phyloP scores from a whole-genome alignment of 2,888 invertebrate species.

The Acleris sparsana region DNA sequence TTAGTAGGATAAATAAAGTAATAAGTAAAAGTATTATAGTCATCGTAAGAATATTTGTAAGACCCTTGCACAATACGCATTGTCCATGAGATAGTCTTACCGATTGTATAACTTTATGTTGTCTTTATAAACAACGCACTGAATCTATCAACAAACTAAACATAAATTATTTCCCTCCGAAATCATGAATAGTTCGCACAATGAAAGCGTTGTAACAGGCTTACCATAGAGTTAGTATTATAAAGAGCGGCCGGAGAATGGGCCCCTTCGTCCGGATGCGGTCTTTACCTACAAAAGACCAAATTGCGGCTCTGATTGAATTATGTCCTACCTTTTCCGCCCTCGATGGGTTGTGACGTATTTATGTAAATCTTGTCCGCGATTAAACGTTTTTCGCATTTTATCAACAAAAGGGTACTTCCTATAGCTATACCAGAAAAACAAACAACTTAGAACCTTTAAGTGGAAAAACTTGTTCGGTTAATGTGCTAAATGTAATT shows the following conservation, averaged over 20 bases:
- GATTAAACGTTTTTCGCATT: conserved; percentile 33
- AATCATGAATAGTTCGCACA: conserved; percentile 7
- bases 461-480: background rate
- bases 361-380: conserved; percentile 53
- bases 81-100: too few species aligned
- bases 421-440: background rate
- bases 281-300: conserved; percentile 78
- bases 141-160: too few species aligned
- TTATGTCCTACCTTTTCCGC: conserved; percentile 67
- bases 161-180: too few species aligned
- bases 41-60: too few species aligned
- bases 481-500: too few species aligned
- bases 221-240: conserved; percentile 39
- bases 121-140: too few species aligned
- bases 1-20: too few species aligned
- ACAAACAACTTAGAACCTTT: background rate
- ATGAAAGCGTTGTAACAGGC: conserved; percentile 26
- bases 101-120: too few species aligned
- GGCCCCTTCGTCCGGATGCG: conserved; percentile 60
- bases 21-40: too few species aligned
- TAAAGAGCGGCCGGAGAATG: conserved; percentile 41
- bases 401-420: background rate
- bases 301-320: conserved; percentile 77
- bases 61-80: too few species aligned
- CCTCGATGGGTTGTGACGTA: conserved; percentile 58